Evolutionary conservation across 1,140 invertebrate species (phyloP).

Genomic region (Chironomus striatipennis): DNA sequence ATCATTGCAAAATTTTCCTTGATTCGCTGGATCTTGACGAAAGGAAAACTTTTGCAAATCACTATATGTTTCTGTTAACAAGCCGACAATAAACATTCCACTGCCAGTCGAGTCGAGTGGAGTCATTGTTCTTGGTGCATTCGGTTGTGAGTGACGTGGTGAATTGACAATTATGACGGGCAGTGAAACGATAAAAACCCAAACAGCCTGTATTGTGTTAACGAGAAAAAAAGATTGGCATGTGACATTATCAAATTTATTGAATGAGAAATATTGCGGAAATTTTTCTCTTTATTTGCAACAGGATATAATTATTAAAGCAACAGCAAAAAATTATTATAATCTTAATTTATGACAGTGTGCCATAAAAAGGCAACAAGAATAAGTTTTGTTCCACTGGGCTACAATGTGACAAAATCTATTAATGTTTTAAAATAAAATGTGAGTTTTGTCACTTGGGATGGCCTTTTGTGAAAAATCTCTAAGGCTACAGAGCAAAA

Average conservation of each 20-base stretch:
- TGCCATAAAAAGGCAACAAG: too few relatives aligned
- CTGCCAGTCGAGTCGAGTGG: constrained; percentile 75
- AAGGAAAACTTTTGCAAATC: constrained; percentile 89
- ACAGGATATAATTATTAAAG: too few relatives aligned
- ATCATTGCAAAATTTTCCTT: constrained; percentile 83
- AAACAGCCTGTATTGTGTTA: constrained; percentile 59
- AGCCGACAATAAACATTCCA: constrained; percentile 70
- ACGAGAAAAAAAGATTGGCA: too few relatives aligned
- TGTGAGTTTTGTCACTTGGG: too few relatives aligned
- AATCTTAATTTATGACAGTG: too few relatives aligned
- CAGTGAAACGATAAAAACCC: constrained; percentile 86
- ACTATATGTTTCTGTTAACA: constrained; percentile 79
- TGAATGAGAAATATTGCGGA: too few relatives aligned
- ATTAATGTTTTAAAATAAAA: too few relatives aligned
- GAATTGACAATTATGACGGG: constrained; percentile 89
- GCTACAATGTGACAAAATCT: too few relatives aligned
- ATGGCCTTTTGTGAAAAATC: background rate
- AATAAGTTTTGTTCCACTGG: too few relatives aligned
- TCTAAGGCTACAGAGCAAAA: background rate
- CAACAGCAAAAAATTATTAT: too few relatives aligned
- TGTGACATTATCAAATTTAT: too few relatives aligned
- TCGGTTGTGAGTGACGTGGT: constrained; percentile 64
- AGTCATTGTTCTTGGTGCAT: constrained; percentile 72
- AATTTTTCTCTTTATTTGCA: too few relatives aligned
- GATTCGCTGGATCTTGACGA: constrained; percentile 73